Evolutionary conservation across 2,888 invertebrate genomes (phyloP).

Genomic region (Coleophora deauratella): DNA sequence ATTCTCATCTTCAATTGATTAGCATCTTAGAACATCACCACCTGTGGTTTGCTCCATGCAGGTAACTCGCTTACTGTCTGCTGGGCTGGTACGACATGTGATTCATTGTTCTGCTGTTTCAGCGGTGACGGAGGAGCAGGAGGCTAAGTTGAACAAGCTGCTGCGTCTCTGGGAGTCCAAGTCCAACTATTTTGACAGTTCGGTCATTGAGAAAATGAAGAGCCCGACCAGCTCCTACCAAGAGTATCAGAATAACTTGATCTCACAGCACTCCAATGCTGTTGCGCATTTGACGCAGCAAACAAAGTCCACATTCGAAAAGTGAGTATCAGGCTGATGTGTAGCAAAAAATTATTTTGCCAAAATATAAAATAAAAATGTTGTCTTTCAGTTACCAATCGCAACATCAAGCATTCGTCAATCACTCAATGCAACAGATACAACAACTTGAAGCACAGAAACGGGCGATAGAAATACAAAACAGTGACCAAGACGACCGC

Average conservation of each 20-base stretch:
- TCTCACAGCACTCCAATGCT: constrained; percentile 85
- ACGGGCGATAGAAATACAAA: constrained; percentile 75
- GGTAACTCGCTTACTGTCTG: constrained; percentile 62
- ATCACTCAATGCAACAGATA: constrained; percentile 92
- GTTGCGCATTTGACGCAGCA: constrained; percentile 84
- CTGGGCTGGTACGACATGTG: constrained; percentile 46
- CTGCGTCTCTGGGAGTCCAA: constrained; percentile 98
- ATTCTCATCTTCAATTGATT: constrained; percentile 55
- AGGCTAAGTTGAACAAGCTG: constrained; percentile 92
- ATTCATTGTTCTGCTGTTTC: constrained; percentile 66
- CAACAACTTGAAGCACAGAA: constrained; percentile 88
- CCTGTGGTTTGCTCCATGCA: constrained; percentile 60
- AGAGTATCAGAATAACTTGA: constrained; percentile 89
- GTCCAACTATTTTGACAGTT: constrained; percentile 88
- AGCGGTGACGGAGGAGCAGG: constrained; percentile 90
- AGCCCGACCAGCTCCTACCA: constrained; percentile 91
- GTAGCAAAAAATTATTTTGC: background rate
- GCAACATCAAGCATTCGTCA: constrained; percentile 96
- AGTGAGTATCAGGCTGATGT: constrained; percentile 49
- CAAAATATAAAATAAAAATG: background rate
- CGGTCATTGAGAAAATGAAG: constrained; percentile 89
- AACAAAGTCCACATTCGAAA: constrained; percentile 89
- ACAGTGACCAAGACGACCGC: constrained; percentile 40
- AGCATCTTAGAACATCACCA: constrained; percentile 55
- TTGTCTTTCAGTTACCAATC: constrained; percentile 82